Percentiles rank a stretch among this genome's conserved stretches.
Conservation (phyloP, 30 jellyfish, hydroid and myxozoan genomes). For the Rhopilema esculentum region DNA sequence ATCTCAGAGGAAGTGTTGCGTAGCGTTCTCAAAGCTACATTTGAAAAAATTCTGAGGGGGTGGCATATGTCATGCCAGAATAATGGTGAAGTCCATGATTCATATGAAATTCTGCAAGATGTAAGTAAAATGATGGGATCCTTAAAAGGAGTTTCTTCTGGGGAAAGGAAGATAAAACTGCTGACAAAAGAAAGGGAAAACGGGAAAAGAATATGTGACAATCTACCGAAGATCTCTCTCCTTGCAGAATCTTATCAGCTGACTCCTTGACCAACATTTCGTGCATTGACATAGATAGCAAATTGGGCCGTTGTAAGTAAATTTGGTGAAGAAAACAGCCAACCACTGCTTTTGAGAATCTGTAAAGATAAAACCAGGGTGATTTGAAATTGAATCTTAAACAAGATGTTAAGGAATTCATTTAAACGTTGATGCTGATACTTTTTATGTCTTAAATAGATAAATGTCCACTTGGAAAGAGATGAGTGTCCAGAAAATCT, state of each 20-base stretch:
- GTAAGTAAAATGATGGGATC: background rate
- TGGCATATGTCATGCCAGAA: too few relatives aligned
- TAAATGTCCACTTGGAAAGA: too few relatives aligned
- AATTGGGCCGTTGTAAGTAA: constrained; percentile 74
- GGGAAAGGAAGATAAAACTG: background rate
- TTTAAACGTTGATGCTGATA: too few relatives aligned
- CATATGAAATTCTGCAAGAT: too few relatives aligned
- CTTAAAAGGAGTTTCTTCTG: background rate
- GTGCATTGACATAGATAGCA: constrained; percentile 54
- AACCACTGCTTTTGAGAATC: constrained; percentile 60
- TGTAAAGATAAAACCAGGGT: constrained; percentile 8
- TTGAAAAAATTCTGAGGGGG: too few relatives aligned
- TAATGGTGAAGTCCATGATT: too few relatives aligned
- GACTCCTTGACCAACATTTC: constrained; percentile 66
- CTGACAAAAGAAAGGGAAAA: background rate
- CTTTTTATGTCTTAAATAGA: too few relatives aligned
- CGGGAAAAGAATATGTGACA: background rate
- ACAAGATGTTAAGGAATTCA: too few relatives aligned
- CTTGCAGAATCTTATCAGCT: constrained; percentile 63
- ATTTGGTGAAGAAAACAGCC: constrained; percentile 70
- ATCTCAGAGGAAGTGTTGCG: too few relatives aligned
- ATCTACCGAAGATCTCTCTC: constrained; percentile 61
- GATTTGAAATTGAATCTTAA: too few relatives aligned
- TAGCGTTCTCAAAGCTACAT: too few relatives aligned
- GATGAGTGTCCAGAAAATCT: too few relatives aligned